Evolutionary conservation across 2,888 invertebrate genomes (phyloP), one percentile per base, ranked within the genome.

Genomic region (Hemaris fuciformis): DNA sequence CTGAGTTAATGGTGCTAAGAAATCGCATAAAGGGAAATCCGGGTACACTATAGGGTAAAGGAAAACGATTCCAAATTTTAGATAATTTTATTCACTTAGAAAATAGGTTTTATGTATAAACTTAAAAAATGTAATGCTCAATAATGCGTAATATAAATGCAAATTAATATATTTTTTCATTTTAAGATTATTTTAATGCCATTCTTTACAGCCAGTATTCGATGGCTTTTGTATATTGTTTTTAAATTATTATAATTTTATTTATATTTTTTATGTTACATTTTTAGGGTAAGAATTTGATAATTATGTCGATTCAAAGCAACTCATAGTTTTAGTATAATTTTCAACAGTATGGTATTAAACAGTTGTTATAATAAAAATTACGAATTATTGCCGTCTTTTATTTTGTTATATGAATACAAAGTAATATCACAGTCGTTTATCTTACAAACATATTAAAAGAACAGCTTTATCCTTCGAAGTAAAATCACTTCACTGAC

Each of bases 1-100:
- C 90, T 90, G 90, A 89, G 74, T 67, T 68, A 65, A 74, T 84
- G 90, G 90, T 90, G 90, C 90, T 90, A 83, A 79, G 63, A 69
- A 73, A 77, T 73, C 79, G 77, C 77, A 78, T 27, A 77, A 71
- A 64, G 74, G 79, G 76, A 70, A 79, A 78, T 72, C 72, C 80
- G 80, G 83, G 83, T 82, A 81, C 62, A 27, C 18, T 18, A 27
- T 53, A 31, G 18, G 2, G 3, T 53, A 53, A 48, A 48, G 7
- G 15, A 31, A 27, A 15, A 8, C 10, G 53, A 53, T 53, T 53
- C 31, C 18, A n/a, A 53, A 31, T 27, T 18, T 20, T 18, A 18
- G 10, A 20, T 31, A 18, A 23, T 18, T 31, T 31, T 53, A 23
- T 45, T 18, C 8, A 43, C 10, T 23, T 23, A 23, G 22, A 23